phyloP scores from a whole-genome alignment of 2,888 invertebrate species.

The Ferrisia virgata region DNA sequence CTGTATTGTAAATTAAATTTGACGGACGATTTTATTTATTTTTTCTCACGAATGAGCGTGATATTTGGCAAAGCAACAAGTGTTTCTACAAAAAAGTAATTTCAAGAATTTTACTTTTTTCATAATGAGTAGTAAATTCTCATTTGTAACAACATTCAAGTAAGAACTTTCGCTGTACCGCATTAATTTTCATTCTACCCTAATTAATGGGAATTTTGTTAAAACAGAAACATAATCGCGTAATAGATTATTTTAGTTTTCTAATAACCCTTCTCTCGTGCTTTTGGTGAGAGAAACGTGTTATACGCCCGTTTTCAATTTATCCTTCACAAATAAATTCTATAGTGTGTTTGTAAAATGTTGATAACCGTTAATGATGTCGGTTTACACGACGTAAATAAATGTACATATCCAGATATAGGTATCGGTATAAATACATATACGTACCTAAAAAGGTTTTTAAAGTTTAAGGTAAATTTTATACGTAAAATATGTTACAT shows the following conservation, averaged over 20 bases:
- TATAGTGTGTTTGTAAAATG: background rate
- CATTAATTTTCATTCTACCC: background rate
- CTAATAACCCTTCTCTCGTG: background rate
- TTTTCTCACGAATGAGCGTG: background rate
- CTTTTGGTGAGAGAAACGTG: background rate
- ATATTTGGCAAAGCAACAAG: background rate
- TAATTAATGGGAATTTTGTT: background rate
- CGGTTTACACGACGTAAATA: background rate
- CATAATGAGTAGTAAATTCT: background rate
- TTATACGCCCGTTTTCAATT: background rate
- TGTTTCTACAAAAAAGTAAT: background rate
- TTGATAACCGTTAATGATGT: background rate
- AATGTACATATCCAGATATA: no score
- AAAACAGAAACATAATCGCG: background rate
- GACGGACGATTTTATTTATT: background rate
- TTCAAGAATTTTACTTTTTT: background rate
- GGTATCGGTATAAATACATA: no score
- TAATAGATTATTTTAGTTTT: constrained; percentile 1
- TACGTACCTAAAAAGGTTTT: no score
- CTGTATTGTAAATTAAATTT: no score
- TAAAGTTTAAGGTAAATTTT: no score
- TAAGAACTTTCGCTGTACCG: background rate
- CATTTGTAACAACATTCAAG: background rate
- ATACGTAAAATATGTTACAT: no score
- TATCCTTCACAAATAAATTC: background rate